Base-by-base conservation (phyloP, 1,140 invertebrate genomes). In the Harlomillsia oculata region DNA sequence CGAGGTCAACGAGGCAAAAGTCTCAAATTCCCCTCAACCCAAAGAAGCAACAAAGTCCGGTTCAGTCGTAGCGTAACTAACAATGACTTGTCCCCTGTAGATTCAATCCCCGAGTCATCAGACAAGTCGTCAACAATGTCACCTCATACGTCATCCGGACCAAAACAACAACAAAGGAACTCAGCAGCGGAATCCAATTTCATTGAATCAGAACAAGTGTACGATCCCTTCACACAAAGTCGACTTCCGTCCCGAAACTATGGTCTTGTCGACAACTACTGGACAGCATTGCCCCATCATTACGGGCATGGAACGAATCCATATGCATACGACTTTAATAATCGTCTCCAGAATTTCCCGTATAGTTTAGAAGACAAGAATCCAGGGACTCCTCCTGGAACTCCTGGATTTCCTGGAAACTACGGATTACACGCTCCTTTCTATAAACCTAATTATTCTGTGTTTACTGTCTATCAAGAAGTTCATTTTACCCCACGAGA, bases 381-480 rank as follows among this genome's bases (percentile, higher is more conserved):
- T 44, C 25, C 41, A 54, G 41, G 21, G 14, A 28, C 1, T 53
- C 26, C 21, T 28, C 39, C 2, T 20, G 21, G 11, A n/a, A n/a
- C n/a, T n/a, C n/a, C n/a, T n/a, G n/a, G n/a, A n/a, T n/a, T n/a
- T n/a, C n/a, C n/a, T n/a, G n/a, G n/a, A n/a, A n/a, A n/a, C n/a
- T 43, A 43, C 26, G 37, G 39, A n/a, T 21, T 53, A 53, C 29
- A 59, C 32, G 57, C 53, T 30, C 61, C 61, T 2, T 63, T 43
- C 26, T 63, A 59, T 34, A 59, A 60, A 53, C 61, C 61, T 3
- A 39, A 39, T 2, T 59, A 52, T 39, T 52, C 53, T 23, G 14
- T 50, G 29, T 56, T 43, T 11, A 56, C 53, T 11, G 29, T 63
- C 1, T 63, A 53, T 29, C 61, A 63, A 50, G 61, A 63, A 40